phyloP scores from a whole-genome alignment of 2,797 vertebrate genomes.

The Coilia nasus region DNA sequence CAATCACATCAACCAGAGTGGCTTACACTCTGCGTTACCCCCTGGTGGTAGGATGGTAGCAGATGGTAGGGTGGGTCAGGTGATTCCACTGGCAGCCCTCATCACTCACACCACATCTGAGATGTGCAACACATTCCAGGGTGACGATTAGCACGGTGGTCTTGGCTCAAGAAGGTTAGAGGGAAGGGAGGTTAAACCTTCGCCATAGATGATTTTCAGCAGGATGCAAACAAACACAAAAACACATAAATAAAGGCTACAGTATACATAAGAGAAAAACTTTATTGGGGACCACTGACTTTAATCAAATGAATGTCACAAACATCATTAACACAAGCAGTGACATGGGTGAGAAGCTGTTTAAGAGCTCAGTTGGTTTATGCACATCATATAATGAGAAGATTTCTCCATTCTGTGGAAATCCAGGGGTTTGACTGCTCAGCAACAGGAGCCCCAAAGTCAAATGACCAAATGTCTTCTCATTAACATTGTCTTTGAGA shows the following conservation, averaged over 20 bases:
- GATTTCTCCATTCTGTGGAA: neutral
- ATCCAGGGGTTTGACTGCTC: neutral
- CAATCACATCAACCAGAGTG: too few species aligned
- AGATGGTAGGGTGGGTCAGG: too few species aligned
- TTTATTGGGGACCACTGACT: slow-evolving; percentile 20
- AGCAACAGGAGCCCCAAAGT: neutral
- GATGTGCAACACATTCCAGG: too few species aligned
- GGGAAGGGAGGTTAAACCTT: neutral
- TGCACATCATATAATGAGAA: neutral
- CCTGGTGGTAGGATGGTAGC: too few species aligned
- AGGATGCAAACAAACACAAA: neutral
- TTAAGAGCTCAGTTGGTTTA: neutral
- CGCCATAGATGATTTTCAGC: neutral
- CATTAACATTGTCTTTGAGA: neutral
- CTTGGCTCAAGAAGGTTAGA: neutral
- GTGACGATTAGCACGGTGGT: neutral
- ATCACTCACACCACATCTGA: too few species aligned
- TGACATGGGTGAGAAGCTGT: neutral
- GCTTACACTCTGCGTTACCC: too few species aligned
- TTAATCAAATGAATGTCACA: neutral
- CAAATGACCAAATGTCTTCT: neutral
- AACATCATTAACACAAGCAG: slow-evolving; percentile 6
- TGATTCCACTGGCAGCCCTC: too few species aligned
- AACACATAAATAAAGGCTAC: neutral
- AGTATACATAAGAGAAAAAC: neutral